Evolutionary conservation across 1,140 invertebrate genomes (phyloP).

Genomic region (Drosophila tsacasi): DNA sequence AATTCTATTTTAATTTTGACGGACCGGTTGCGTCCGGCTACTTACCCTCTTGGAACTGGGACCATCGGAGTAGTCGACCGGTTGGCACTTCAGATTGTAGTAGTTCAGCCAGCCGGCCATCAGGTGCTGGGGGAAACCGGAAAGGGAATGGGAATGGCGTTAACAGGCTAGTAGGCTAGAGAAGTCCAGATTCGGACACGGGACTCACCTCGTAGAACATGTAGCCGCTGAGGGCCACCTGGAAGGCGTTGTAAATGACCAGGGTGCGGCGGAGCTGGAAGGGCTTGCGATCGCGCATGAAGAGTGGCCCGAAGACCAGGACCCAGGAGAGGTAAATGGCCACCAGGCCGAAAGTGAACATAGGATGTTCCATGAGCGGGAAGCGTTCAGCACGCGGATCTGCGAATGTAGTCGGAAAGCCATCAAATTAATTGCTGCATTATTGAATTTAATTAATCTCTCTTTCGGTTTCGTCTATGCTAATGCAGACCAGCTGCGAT

Average conservation of each 20-base stretch:
- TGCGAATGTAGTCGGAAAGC: conserved; percentile 81
- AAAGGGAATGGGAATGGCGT: background rate
- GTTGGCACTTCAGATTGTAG: conserved; percentile 97
- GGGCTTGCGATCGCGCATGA: conserved; percentile 95
- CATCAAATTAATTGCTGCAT: conserved; percentile 27
- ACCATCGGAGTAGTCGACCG: conserved; percentile 95
- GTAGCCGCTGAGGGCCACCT: conserved; percentile 93
- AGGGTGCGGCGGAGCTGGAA: conserved; percentile 92
- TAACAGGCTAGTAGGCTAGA: background rate
- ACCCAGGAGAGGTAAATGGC: conserved; percentile 93
- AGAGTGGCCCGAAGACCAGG: conserved; percentile 91
- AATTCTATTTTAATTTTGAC: conserved; percentile 15
- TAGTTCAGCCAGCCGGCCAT: conserved; percentile 94
- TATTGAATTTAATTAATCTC: conserved; percentile 17
- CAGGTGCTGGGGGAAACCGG: conserved; percentile 88
- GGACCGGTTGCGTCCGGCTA: conserved; percentile 57
- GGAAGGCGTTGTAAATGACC: conserved; percentile 95
- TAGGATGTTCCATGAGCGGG: conserved; percentile 95
- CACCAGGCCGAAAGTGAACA: conserved; percentile 94
- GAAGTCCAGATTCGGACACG: background rate
- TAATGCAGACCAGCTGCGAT: conserved; percentile 38
- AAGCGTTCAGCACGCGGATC: conserved; percentile 96
- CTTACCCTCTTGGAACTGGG: conserved; percentile 93
- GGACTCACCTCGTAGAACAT: conserved; percentile 95
- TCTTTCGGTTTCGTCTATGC: conserved; percentile 21